These are phyloP conservation scores for Rhinopomastus cyanomelas DNA, from an alignment of 2,113 vertebrate species.

Conservation along the genomic window DNA sequence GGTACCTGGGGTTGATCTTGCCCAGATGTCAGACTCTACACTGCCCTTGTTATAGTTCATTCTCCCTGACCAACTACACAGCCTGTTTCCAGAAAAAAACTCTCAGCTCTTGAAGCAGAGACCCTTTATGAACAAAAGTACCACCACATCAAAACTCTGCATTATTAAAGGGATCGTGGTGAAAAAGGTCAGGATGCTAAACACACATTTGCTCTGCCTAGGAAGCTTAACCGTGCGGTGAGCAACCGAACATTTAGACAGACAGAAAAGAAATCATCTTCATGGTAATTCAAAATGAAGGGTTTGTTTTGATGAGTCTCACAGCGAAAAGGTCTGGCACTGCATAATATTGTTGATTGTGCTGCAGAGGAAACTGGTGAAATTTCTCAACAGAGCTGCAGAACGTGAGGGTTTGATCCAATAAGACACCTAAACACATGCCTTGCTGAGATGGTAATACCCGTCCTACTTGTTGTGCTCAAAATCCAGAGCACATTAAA, in stretches of 20 bases:
- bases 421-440: background rate
- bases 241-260: background rate
- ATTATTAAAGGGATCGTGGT: background rate
- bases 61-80: no score
- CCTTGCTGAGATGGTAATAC: background rate
- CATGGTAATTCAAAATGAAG: background rate
- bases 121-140: background rate
- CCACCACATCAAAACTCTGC: background rate
- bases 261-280: background rate
- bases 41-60: no score
- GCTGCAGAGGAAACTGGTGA: background rate
- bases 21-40: no score
- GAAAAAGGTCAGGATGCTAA: background rate
- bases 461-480: background rate
- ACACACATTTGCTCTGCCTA: background rate
- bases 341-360: background rate
- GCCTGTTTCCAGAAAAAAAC: no score
- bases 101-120: background rate
- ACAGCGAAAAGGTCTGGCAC: background rate
- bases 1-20: no score
- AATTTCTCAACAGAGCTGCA: background rate
- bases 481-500: background rate
- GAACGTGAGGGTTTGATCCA: background rate
- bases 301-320: background rate
- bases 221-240: background rate